Evolutionary conservation across 2,797 vertebrate species (phyloP).

Genomic region (Lutjanus argentimaculatus): DNA sequence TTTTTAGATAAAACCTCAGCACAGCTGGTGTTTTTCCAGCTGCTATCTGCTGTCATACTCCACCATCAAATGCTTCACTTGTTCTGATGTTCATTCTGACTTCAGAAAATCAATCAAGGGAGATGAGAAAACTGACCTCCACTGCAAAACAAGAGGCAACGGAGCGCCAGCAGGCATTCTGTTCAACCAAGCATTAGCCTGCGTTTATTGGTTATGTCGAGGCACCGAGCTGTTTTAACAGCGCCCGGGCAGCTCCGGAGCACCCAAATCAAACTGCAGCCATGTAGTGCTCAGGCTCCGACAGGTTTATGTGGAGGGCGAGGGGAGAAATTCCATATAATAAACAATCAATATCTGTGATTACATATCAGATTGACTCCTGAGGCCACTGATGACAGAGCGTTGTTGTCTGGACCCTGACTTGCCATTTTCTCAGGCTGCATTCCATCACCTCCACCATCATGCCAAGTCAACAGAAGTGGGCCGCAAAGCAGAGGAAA

Average conservation of each 20-base stretch:
- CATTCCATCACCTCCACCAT: not conserved
- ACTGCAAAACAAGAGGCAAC: slow-evolving; percentile 5
- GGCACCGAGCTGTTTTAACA: not conserved
- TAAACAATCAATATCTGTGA: slow-evolving; percentile 59
- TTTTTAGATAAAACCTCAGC: slow-evolving; percentile 8
- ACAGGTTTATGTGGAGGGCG: slow-evolving; percentile 16
- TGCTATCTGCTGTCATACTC: slow-evolving; percentile 20
- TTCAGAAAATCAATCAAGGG: slow-evolving; percentile 51
- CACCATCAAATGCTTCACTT: slow-evolving; percentile 30
- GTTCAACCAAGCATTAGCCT: slow-evolving; percentile 22
- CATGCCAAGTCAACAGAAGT: slow-evolving; percentile 11
- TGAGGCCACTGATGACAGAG: slow-evolving; percentile 1
- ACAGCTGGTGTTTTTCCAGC: slow-evolving; percentile 18
- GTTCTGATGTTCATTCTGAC: slow-evolving; percentile 30
- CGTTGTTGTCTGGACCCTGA: not conserved
- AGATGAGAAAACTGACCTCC: slow-evolving; percentile 58
- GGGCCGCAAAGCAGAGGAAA: slow-evolving; percentile 10
- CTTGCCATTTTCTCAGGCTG: not conserved
- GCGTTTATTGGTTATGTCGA: slow-evolving; percentile 23
- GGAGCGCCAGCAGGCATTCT: slow-evolving; percentile 7
- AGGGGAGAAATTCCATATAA: slow-evolving; percentile 14
- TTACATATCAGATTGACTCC: slow-evolving; percentile 31
- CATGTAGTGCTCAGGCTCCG: not conserved
- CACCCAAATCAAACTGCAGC: slow-evolving; percentile 21
- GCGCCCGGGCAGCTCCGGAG: not conserved